These are phyloP conservation scores for Phrynocephalus guinanensis DNA, from an alignment of 2,797 vertebrate species.

Conservation along the genomic window DNA sequence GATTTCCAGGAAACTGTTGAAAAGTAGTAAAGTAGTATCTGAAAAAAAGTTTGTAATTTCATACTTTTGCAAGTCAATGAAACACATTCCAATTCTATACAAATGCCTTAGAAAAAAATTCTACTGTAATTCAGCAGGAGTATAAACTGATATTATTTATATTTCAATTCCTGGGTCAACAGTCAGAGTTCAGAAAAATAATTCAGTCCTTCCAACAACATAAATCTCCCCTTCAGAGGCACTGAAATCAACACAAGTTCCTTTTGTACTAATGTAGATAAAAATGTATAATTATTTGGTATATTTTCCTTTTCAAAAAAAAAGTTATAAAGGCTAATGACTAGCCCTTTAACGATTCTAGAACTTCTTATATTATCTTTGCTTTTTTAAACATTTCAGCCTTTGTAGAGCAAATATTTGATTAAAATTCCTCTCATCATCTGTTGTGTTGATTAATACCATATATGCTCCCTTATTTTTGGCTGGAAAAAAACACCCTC, in stretches of 20 bases:
- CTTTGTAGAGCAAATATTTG: conserved; percentile 25
- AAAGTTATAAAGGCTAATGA: conserved; percentile 22
- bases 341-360: conserved; percentile 19
- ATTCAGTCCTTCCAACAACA: not conserved
- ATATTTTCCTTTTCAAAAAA: conserved; percentile 8
- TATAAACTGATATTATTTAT: conserved; percentile 3
- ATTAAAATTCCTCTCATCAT: conserved; percentile 21
- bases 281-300: not conserved
- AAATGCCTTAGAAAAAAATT: not conserved
- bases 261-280: not conserved
- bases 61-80: not conserved
- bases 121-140: not conserved
- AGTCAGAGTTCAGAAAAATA: not conserved
- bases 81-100: conserved; percentile 18
- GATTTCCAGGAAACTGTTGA: not conserved
- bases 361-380: not conserved
- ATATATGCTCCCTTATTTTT: not conserved
- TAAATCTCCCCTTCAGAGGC: not conserved
- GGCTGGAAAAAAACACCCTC: not conserved
- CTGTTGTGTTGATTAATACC: conserved; percentile 35
- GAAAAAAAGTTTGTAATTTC: conserved; percentile 6
- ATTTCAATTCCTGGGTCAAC: not conserved
- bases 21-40: not conserved
- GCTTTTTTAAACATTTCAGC: not conserved
- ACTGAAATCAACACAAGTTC: not conserved